phyloP scores from a whole-genome alignment of 1,140 invertebrate genomes.

The Trialeurodes vaporariorum region DNA sequence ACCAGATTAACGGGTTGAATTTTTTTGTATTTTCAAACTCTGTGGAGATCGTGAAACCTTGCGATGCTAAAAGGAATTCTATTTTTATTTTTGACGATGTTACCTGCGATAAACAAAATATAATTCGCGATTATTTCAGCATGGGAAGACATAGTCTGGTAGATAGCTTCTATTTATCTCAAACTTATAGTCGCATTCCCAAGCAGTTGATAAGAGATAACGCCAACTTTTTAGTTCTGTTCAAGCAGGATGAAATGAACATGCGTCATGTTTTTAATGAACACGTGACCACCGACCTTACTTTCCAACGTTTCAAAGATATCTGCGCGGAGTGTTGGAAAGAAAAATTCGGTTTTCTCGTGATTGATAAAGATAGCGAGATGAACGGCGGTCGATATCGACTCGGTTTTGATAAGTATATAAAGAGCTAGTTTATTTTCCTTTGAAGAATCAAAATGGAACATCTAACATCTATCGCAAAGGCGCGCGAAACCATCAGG shows the following conservation, averaged over 20 bases:
- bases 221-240: conserved; percentile 32
- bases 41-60: conserved; percentile 10
- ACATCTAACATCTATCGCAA: too few species aligned
- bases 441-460: neutral
- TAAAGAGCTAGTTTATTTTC: too few species aligned
- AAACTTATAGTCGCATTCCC: conserved; percentile 31
- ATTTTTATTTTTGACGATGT: too few species aligned
- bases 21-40: neutral
- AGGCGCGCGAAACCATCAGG: neutral
- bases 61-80: conserved; percentile 22
- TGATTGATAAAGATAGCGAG: conserved; percentile 28
- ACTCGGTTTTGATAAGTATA: neutral
- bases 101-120: conserved; percentile 26
- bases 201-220: conserved; percentile 34
- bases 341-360: conserved; percentile 26
- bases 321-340: conserved; percentile 22
- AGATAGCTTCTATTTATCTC: conserved; percentile 34
- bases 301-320: conserved; percentile 19
- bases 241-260: conserved; percentile 34
- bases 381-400: conserved; percentile 24
- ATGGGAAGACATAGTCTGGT: too few species aligned
- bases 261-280: conserved; percentile 33
- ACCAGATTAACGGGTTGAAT: conserved; percentile 20
- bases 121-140: conserved; percentile 26
- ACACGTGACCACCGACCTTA: conserved; percentile 33